These are phyloP conservation scores for Aspiorhynchus laticeps DNA, from an alignment of 2,113 vertebrate genomes.

Conservation along the genomic window DNA sequence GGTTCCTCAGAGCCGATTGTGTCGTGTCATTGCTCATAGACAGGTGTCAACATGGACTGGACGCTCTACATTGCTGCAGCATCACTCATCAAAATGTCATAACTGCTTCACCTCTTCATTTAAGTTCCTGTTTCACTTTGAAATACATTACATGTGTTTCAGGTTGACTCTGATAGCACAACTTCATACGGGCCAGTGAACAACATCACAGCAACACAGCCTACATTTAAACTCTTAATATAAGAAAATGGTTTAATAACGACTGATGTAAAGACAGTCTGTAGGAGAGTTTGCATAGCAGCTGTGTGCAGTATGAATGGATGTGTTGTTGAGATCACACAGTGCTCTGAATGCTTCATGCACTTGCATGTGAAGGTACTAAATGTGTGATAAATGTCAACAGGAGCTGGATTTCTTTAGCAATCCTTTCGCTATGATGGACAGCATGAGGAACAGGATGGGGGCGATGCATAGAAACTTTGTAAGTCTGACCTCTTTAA, in stretches of 20 bases:
- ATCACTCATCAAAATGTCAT: background rate
- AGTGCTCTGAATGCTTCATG: background rate
- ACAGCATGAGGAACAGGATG: conserved; percentile 85
- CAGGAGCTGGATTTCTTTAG: conserved; percentile 75
- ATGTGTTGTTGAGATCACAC: background rate
- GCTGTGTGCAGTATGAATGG: too few relatives aligned
- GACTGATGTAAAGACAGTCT: background rate
- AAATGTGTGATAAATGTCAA: background rate
- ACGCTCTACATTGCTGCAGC: background rate
- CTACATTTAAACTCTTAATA: background rate
- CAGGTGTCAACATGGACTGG: too few relatives aligned
- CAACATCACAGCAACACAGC: background rate
- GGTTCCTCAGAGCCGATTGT: too few relatives aligned
- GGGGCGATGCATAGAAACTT: conserved; percentile 81
- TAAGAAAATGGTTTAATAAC: background rate
- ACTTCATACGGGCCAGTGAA: background rate
- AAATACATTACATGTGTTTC: too few relatives aligned
- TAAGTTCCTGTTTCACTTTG: background rate
- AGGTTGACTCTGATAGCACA: background rate
- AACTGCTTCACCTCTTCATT: too few relatives aligned
- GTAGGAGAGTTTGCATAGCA: background rate
- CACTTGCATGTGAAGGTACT: background rate
- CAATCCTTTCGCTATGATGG: conserved; percentile 83
- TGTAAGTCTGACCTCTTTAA: conserved; percentile 76
- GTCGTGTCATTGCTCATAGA: too few relatives aligned